Evolutionary conservation across 2,113 vertebrate species (phyloP), one percentile per base, ranked within the genome.

Genomic region (Callocephalon fimbriatum): DNA sequence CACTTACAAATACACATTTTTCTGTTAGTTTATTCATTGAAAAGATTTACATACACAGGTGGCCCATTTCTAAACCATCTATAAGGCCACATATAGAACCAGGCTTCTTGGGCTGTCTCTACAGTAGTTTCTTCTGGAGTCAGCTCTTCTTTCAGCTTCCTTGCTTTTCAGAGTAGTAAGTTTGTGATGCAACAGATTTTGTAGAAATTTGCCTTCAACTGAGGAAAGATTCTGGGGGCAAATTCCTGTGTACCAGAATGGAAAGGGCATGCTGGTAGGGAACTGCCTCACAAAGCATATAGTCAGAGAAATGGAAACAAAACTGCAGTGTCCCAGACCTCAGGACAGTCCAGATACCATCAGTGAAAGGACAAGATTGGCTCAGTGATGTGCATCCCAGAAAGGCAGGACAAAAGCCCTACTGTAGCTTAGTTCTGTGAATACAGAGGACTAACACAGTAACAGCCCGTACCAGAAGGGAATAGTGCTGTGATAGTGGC

Each of bases 231-330:
- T 75, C 32, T 71, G 68, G 31, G 70, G n/a, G 54, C 48, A 61
- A 65, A 85, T 94, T 91, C 44, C 23, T 90, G n/a, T 45, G 58
- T 29, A 75, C 19, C 62, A 79, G 58, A 91, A 87, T 48, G 84
- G 93, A 93, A 94, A 68, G 86, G 51, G 73, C 51, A 40, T 14
- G 37, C 76, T 94, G 51, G 50, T 91, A 68, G 61, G 76, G 86
- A 84, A 74, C 8, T 27, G 23, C 45, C 74, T 89, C 31, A 97
- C 95, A 97, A 96, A 96, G 94, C 87, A 45, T 87, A 87, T 45
- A 97, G 96, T 96, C 95, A 97, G 91, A 94, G 40, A 89, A 93
- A 93, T 75, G 37, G 87, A 85, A 90, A 97, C 95, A 97, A 91
- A 94, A 96, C 94, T 79, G 84, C 70, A 97, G 94, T 96, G 94